phyloP scores from a whole-genome alignment of 2,113 vertebrate species.

The Apistogramma diplotaenia region DNA sequence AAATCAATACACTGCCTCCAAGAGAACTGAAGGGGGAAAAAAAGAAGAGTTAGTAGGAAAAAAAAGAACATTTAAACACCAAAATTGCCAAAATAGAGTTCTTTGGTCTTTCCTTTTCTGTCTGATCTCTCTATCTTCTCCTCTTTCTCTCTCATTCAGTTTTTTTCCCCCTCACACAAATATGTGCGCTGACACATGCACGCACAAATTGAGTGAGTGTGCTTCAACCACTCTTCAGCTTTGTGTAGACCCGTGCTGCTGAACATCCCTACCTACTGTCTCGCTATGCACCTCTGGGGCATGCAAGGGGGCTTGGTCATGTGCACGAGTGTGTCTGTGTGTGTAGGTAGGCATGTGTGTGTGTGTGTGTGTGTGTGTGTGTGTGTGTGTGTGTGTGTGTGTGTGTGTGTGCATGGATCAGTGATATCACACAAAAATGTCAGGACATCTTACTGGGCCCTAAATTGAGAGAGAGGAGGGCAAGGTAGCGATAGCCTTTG shows the following conservation, averaged over 20 bases:
- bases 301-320: not conserved
- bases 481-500: slow-evolving; percentile 66
- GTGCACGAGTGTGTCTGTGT: not conserved
- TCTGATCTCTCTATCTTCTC: not conserved
- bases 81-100: slow-evolving; percentile 61
- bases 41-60: slow-evolving; percentile 30
- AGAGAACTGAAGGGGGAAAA: slow-evolving; percentile 53
- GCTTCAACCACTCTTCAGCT: slow-evolving; percentile 32
- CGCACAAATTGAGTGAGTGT: not conserved
- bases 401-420: slow-evolving; percentile 17
- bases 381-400: slow-evolving; percentile 10
- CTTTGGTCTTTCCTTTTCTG: slow-evolving; percentile 43
- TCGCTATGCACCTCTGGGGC: slow-evolving; percentile 10
- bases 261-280: slow-evolving; percentile 33
- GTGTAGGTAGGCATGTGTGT: slow-evolving; percentile 11
- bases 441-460: slow-evolving; percentile 63
- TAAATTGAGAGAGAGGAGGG: slow-evolving; percentile 62
- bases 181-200: not conserved
- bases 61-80: slow-evolving; percentile 55
- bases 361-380: not conserved
- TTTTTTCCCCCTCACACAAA: slow-evolving; percentile 15
- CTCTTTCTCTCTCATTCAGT: slow-evolving; percentile 6
- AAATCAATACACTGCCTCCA: slow-evolving; percentile 75
- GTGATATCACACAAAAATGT: slow-evolving; percentile 35
- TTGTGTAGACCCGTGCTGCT: slow-evolving; percentile 15